Evolutionary conservation across 2,888 invertebrate species (phyloP).

Genomic region (Dorcus hopei): DNA sequence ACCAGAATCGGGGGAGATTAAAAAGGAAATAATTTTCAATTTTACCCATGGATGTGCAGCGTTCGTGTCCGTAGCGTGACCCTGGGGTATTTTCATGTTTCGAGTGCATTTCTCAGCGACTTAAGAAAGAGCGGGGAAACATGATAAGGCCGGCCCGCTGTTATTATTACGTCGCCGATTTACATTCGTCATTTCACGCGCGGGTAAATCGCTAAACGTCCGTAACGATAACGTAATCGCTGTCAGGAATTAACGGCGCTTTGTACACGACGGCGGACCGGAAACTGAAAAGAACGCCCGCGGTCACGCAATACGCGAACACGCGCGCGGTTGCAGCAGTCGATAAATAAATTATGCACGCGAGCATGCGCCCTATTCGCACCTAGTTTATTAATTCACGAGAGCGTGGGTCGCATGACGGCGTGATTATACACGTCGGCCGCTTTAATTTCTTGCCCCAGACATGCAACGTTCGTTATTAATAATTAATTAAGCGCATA

Average conservation of each 20-base stretch:
- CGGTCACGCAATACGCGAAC: constrained; percentile 25
- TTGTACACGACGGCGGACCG: constrained; percentile 9
- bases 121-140: no score
- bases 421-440: no score
- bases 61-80: constrained; percentile 6
- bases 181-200: not conserved
- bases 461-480: no score
- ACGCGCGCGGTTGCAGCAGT: constrained; percentile 19
- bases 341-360: constrained; percentile 27
- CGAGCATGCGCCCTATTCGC: constrained; percentile 11
- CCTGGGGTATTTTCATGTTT: constrained; percentile 14
- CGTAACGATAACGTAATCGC: not conserved
- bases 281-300: constrained; percentile 26
- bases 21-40: not conserved
- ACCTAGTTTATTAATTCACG: not conserved
- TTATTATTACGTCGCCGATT: no score
- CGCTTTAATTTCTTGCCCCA: no score
- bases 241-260: not conserved
- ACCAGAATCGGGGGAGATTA: no score
- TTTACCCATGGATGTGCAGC: constrained; percentile 33
- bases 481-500: no score
- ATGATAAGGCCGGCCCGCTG: no score
- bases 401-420: not conserved
- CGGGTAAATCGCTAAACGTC: not conserved
- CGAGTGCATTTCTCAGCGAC: constrained; percentile 9